A percentile compares a stretch with the other conserved stretches of the same genome.
Conservation (phyloP, 2,888 invertebrate genomes). For the Melinaea menophilus region DNA sequence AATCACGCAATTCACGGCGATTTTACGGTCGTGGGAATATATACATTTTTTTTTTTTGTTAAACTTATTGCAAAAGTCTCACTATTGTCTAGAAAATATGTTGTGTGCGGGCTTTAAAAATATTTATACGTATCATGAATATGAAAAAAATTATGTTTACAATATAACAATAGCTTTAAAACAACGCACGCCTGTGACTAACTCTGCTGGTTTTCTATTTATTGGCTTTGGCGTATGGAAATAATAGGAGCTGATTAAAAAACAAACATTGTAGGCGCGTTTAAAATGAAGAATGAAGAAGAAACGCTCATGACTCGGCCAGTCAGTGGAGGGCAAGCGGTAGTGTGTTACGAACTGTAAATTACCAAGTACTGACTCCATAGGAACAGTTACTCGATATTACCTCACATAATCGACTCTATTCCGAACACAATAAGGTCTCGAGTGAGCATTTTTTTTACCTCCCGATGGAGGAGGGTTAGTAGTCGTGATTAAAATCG, state of each 20-base stretch:
- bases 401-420: constrained; percentile 34
- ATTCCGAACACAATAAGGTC: constrained; percentile 29
- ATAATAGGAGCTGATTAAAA: constrained; percentile 46
- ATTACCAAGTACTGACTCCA: constrained; percentile 49
- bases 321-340: constrained; percentile 47
- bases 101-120: constrained; percentile 8
- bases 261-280: constrained; percentile 48
- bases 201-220: constrained; percentile 16
- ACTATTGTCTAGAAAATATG: constrained; percentile 10
- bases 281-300: constrained; percentile 58
- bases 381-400: constrained; percentile 50
- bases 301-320: constrained; percentile 39
- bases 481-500: constrained; percentile 61
- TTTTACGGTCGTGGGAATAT: constrained; percentile 27
- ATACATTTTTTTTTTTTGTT: constrained; percentile 10
- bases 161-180: constrained; percentile 2
- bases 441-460: constrained; percentile 19
- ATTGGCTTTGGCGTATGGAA: constrained; percentile 12
- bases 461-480: constrained; percentile 42
- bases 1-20: constrained; percentile 25
- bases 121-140: neutral
- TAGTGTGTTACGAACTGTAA: constrained; percentile 60
- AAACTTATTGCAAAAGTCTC: constrained; percentile 16
- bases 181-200: constrained; percentile 10
- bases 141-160: neutral